Evolutionary conservation across 2,888 invertebrate genomes (phyloP).

Genomic region (Phragmatobia fuliginosa): DNA sequence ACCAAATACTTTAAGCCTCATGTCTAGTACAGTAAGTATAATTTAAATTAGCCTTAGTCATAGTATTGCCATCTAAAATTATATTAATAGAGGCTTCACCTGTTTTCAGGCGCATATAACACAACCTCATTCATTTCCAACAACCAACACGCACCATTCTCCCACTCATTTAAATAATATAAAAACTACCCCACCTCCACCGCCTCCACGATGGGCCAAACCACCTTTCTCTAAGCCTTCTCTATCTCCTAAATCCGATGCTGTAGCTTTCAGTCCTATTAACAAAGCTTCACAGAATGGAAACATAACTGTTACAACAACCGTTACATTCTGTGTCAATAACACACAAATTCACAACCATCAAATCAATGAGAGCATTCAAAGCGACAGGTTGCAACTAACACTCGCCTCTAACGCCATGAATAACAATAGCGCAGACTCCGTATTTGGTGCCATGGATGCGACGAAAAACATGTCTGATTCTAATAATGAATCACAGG

Average conservation of each 20-base stretch:
- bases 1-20: conserved; percentile 93
- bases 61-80: conserved; percentile 61
- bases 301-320: conserved; percentile 94
- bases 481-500: conserved; percentile 77
- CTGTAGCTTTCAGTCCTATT: conserved; percentile 77
- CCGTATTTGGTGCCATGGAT: conserved; percentile 73
- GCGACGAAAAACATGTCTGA: conserved; percentile 70
- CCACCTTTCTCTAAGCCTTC: conserved; percentile 87
- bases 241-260: conserved; percentile 79
- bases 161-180: conserved; percentile 71
- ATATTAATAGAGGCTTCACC: conserved; percentile 71
- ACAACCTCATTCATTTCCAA: conserved; percentile 83
- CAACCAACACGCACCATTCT: conserved; percentile 74
- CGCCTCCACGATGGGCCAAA: conserved; percentile 95
- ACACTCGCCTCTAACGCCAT: conserved; percentile 84
- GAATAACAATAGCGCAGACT: conserved; percentile 75
- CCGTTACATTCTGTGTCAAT: conserved; percentile 93
- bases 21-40: conserved; percentile 85
- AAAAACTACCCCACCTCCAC: conserved; percentile 91
- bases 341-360: conserved; percentile 85
- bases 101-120: conserved; percentile 87
- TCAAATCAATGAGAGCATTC: conserved; percentile 82
- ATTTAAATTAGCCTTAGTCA: conserved; percentile 21
- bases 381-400: conserved; percentile 83
- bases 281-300: conserved; percentile 85